Evolutionary conservation across 2,888 invertebrate species (phyloP), one percentile per base, ranked within the genome.

Genomic region (Orthonychiurus folsomi): DNA sequence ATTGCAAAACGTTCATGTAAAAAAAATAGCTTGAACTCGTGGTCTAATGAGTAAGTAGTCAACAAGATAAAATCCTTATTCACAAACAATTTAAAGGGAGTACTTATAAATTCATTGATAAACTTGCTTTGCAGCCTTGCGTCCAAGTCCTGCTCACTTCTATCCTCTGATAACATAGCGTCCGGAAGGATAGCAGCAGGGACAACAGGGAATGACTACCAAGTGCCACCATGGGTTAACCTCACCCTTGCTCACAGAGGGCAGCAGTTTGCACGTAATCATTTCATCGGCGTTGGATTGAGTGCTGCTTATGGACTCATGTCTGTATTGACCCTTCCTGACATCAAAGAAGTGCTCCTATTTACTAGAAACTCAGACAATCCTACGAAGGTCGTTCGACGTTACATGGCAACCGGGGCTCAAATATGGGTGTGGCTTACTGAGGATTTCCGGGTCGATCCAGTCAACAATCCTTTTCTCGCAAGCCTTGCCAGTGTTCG

Each of bases 101-200:
- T n/a, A n/a, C n/a, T n/a, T n/a, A n/a, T n/a, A n/a, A n/a, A n/a
- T n/a, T n/a, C n/a, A n/a, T n/a, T n/a, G n/a, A n/a, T n/a, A n/a
- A n/a, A n/a, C n/a, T n/a, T n/a, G n/a, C n/a, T n/a, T n/a, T n/a
- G n/a, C n/a, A n/a, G n/a, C n/a, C n/a, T n/a, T n/a, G n/a, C n/a
- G n/a, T n/a, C n/a, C n/a, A n/a, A n/a, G n/a, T n/a, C n/a, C n/a
- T n/a, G n/a, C n/a, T n/a, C n/a, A n/a, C n/a, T n/a, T n/a, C n/a
- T n/a, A 66, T n/a, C 67, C 66, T 56, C 37, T 9, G 37, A 37
- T 37, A 15, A 37, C 15, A 9, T 37, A 15, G 37, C 15, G 9
- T 37, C 37, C 5, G 37, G 37, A 9, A 5, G 37, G 15, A 9
- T 15, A 5, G 37, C 15, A 15, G 37, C 37, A 9, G 37, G 37